Evolutionary conservation across 2,797 vertebrate genomes (phyloP), one percentile per base, ranked within the genome.

Genomic region (Octomys mimax): DNA sequence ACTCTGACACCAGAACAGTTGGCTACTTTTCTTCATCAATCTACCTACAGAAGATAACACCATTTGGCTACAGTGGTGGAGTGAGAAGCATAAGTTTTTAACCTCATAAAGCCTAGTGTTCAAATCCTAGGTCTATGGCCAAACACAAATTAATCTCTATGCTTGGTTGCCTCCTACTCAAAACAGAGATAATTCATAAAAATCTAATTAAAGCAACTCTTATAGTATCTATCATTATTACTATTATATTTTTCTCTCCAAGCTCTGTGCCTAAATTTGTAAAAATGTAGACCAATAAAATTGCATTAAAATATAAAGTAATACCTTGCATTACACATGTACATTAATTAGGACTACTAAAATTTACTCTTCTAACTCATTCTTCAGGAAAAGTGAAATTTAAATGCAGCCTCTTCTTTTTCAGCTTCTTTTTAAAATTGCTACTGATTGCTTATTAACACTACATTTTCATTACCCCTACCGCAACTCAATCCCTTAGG

Each of bases 401-500:
- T 64, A 83, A 5, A 89, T 11, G 4, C 39, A 19, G 54, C 54
- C 54, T 57, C 26, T 61, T 89, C 59, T 92, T 96, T 97, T 73
- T 75, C 18, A 88, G 46, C 8, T 93, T 49, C 33, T 93, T 94
- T 96, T 89, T 6, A 93, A 90, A 93, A 59, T 91, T 54, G 84
- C 85, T 87, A 28, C 62, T 77, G 90, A 91, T 84, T 87, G 85
- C 88, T 96, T 87, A 88, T 93, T 96, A 95, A 82, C 61, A 91
- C 26, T 89, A 78, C 66, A 73, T 95, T 93, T 96, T 91, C 85
- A 81, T 94, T 78, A 85, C 81, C 93, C 61, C 71, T 54, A 54
- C 33, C 86, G 88, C 71, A 57, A 88, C 68, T 84, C 24, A 11
- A 39, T 89, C 88, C 66, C 92, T 97, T 87, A 94, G 79, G 90